A percentile compares a stretch with the other conserved stretches of the same genome.
phyloP scores from a whole-genome alignment of 2,797 vertebrate genomes.

The Acipenser ruthenus region DNA sequence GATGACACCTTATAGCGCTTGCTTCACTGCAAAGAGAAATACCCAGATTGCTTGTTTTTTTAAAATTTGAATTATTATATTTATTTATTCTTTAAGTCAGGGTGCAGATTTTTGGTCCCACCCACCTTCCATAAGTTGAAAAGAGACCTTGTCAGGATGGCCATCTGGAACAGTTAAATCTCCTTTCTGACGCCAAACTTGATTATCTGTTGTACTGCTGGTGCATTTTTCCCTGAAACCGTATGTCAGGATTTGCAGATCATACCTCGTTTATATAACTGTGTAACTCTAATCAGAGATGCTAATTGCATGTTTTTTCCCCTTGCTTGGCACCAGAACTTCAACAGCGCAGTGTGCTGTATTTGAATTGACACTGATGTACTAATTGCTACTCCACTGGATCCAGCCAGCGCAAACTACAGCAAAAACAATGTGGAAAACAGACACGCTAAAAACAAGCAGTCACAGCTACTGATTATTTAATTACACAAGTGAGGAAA shows the following conservation, averaged over 20 bases:
- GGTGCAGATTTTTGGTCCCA: no score
- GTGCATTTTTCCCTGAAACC: conserved; percentile 26
- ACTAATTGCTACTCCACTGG: conserved; percentile 52
- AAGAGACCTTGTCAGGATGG: no score
- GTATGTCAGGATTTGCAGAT: conserved; percentile 36
- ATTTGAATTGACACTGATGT: conserved; percentile 46
- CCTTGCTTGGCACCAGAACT: conserved; percentile 51
- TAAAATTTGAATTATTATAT: no score
- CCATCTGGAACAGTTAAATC: no score
- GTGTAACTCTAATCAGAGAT: conserved; percentile 48
- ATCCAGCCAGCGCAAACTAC: conserved; percentile 37
- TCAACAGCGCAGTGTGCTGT: conserved; percentile 51
- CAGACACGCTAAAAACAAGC: conserved; percentile 4
- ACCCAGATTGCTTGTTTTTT: no score
- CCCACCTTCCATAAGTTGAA: no score
- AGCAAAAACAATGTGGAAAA: conserved; percentile 13
- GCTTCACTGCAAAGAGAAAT: no score
- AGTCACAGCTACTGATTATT: conserved; percentile 7
- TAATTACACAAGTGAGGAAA: conserved; percentile 2
- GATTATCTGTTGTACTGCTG: no score
- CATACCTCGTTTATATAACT: conserved; percentile 36
- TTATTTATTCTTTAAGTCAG: no score
- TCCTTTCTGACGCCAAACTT: no score
- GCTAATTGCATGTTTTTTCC: conserved; percentile 62
- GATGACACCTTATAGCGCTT: no score